A percentile compares a stretch with the other conserved stretches of the same genome.
phyloP scores from a whole-genome alignment of 2,113 vertebrate genomes.

The Tychaedon coryphoeus region DNA sequence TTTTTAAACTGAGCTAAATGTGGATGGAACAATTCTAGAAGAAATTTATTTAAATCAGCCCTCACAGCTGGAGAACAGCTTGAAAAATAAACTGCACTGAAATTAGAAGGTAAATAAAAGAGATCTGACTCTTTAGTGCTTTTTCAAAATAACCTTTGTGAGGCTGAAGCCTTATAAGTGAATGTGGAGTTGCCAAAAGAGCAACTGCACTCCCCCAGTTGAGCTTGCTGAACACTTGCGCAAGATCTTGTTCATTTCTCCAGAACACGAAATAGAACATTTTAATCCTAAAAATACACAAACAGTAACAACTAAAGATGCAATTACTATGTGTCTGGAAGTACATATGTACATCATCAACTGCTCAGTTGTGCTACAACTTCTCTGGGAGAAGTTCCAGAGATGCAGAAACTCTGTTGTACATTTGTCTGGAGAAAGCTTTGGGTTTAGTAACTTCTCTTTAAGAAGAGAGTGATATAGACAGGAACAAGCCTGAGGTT shows the following conservation, averaged over 20 bases:
- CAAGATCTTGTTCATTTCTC: neutral
- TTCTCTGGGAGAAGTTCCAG: neutral
- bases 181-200: neutral
- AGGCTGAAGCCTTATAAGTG: neutral
- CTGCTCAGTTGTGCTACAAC: neutral
- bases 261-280: neutral
- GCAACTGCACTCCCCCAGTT: neutral
- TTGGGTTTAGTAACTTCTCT: neutral
- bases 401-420: neutral
- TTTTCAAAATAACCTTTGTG: neutral
- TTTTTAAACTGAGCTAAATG: neutral
- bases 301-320: neutral
- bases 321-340: neutral
- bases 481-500: neutral
- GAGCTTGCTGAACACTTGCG: neutral
- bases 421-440: neutral
- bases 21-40: neutral
- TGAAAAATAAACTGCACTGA: neutral
- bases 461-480: neutral
- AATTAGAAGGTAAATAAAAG: constrained; percentile 3
- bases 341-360: neutral
- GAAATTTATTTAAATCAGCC: neutral
- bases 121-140: neutral
- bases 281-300: neutral
- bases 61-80: neutral